phyloP scores from a whole-genome alignment of 2,797 vertebrate genomes.

The Crenuchus spilurus region DNA sequence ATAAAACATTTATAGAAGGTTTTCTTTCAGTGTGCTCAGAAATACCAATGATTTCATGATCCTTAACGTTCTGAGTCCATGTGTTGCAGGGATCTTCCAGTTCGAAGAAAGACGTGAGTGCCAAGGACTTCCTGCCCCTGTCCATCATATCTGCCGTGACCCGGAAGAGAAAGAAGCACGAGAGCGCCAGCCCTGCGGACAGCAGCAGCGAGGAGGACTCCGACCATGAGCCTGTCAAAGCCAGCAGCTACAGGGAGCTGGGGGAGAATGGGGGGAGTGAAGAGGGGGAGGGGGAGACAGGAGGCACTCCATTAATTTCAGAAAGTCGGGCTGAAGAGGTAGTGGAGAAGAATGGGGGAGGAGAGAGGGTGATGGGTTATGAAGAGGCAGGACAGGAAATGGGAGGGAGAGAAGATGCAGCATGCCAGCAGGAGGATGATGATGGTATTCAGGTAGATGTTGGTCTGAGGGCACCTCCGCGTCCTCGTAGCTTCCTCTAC shows the following conservation, averaged over 20 bases:
- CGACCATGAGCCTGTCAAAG: slow-evolving; percentile 81
- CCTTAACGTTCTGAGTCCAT: background rate
- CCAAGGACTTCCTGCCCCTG: slow-evolving; percentile 86
- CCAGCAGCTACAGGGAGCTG: slow-evolving; percentile 65
- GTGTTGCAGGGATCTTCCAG: slow-evolving; percentile 79
- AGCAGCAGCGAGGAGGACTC: slow-evolving; percentile 88
- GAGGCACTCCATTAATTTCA: slow-evolving; percentile 9
- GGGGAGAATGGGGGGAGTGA: slow-evolving; percentile 28
- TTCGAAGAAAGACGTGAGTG: slow-evolving; percentile 82
- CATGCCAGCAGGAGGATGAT: background rate
- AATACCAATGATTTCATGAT: too few relatives aligned
- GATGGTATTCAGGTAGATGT: slow-evolving; percentile 56
- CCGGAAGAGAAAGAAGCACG: slow-evolving; percentile 90
- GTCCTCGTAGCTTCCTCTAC: slow-evolving; percentile 60
- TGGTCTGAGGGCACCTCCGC: slow-evolving; percentile 71
- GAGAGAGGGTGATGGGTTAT: background rate
- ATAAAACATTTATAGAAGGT: too few relatives aligned
- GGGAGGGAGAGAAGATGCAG: background rate
- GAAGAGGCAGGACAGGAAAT: slow-evolving; percentile 17
- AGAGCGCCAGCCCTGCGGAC: slow-evolving; percentile 74
- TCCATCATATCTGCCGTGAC: slow-evolving; percentile 89
- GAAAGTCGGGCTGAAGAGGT: slow-evolving; percentile 47
- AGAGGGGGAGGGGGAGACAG: slow-evolving; percentile 37
- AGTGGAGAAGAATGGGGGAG: slow-evolving; percentile 22
- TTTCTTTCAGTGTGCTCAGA: too few relatives aligned